Percentiles rank a stretch among this genome's conserved stretches.
Conservation (phyloP, 2,888 invertebrate species). For the Lasioglossum calceatum region DNA sequence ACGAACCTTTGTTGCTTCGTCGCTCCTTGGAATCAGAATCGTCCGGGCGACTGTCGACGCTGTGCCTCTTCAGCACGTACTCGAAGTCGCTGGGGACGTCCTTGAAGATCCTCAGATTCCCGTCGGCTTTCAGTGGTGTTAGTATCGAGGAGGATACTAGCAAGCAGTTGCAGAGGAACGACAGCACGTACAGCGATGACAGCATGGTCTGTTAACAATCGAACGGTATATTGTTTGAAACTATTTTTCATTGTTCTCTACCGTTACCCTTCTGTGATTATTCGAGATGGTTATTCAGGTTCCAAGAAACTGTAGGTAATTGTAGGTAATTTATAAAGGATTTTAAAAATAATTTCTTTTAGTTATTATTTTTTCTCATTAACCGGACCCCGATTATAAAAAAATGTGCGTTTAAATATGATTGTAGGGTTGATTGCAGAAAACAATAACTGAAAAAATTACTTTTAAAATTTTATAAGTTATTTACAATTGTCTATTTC, state of each 20-base stretch:
- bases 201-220: slow-evolving; percentile 68
- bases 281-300: too few species aligned
- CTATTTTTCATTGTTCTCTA: not conserved
- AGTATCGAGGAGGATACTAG: slow-evolving; percentile 70
- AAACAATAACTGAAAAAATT: too few species aligned
- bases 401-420: too few species aligned
- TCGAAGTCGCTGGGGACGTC: slow-evolving; percentile 72
- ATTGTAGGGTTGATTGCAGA: too few species aligned
- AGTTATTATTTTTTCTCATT: too few species aligned
- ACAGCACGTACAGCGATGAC: slow-evolving; percentile 70
- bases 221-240: not conserved
- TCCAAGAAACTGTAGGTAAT: too few species aligned
- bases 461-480: too few species aligned
- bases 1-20: slow-evolving; percentile 76
- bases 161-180: slow-evolving; percentile 72
- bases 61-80: slow-evolving; percentile 75
- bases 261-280: too few species aligned
- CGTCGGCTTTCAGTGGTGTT: slow-evolving; percentile 70
- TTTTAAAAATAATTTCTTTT: too few species aligned
- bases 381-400: too few species aligned
- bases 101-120: slow-evolving; percentile 63
- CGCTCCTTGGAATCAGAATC: slow-evolving; percentile 78
- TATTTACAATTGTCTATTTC: too few species aligned
- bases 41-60: slow-evolving; percentile 58
- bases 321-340: too few species aligned